These are phyloP conservation scores for Harpagoxenus sublaevis DNA, from an alignment of 2,888 invertebrate species.

Conservation along the genomic window DNA sequence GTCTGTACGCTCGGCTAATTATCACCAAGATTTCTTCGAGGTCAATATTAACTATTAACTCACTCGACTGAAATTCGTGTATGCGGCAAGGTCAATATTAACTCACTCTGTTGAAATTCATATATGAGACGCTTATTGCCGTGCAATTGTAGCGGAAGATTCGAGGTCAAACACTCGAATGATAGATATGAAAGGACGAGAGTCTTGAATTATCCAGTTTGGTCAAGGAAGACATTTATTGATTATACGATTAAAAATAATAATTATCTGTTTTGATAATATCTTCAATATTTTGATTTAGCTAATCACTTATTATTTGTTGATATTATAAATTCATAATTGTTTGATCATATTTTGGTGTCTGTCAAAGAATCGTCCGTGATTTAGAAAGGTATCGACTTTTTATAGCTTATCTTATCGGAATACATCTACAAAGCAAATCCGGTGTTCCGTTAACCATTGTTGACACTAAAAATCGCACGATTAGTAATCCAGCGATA, in stretches of 20 bases:
- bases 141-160: not conserved
- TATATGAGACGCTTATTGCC: too few species aligned
- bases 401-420: slow-evolving; percentile 24
- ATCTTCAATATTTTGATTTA: not conserved
- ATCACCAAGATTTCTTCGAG: slow-evolving; percentile 26
- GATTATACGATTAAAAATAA: not conserved
- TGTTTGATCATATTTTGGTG: not conserved
- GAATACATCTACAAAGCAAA: slow-evolving; percentile 37
- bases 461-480: slow-evolving; percentile 55
- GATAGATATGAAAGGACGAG: not conserved
- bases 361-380: not conserved
- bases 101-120: not conserved
- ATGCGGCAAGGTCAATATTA: not conserved
- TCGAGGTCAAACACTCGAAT: not conserved
- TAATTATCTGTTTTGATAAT: not conserved
- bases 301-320: not conserved
- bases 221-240: not conserved
- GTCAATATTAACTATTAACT: slow-evolving; percentile 8
- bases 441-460: slow-evolving; percentile 52
- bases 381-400: not conserved
- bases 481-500: slow-evolving; percentile 37
- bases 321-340: not conserved
- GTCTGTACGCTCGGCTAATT: slow-evolving; percentile 13
- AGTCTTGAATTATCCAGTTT: not conserved
- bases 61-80: not conserved